Percentiles rank a stretch among this genome's conserved stretches.
These are phyloP conservation scores for Trachemys scripta DNA, from an alignment of 2,113 vertebrate genomes.

Conservation along the genomic window DNA sequence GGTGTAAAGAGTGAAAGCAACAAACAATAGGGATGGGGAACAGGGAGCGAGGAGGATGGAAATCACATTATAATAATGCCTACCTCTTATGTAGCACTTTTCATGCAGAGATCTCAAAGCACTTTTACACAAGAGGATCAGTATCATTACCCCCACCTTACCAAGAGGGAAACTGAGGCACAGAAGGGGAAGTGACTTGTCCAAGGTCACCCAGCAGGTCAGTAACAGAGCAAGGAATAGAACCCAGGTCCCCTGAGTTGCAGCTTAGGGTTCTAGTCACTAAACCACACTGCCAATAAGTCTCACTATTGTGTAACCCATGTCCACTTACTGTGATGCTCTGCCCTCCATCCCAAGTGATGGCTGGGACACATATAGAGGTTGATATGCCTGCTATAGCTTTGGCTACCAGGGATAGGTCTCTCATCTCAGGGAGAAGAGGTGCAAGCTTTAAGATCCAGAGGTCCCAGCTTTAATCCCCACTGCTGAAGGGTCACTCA, in stretches of 20 bases:
- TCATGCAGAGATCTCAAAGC: background rate
- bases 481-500: background rate
- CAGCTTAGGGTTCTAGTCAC: no score
- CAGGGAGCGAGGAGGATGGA: background rate
- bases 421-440: background rate
- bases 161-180: no score
- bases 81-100: background rate
- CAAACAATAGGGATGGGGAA: fast-evolving
- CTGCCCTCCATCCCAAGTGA: background rate
- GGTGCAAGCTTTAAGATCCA: background rate
- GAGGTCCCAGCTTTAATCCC: background rate
- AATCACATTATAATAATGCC: background rate
- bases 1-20: background rate
- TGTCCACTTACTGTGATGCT: background rate
- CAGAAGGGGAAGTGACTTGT: no score
- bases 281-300: background rate
- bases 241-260: no score
- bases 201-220: no score
- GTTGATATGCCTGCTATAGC: background rate
- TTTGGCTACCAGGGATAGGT: background rate
- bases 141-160: no score
- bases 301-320: background rate
- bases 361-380: background rate
- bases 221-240: no score
- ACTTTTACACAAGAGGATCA: background rate